Evolutionary conservation across 2,113 vertebrate species (phyloP), one percentile per base, ranked within the genome.

Genomic region (Prolemur simus): DNA sequence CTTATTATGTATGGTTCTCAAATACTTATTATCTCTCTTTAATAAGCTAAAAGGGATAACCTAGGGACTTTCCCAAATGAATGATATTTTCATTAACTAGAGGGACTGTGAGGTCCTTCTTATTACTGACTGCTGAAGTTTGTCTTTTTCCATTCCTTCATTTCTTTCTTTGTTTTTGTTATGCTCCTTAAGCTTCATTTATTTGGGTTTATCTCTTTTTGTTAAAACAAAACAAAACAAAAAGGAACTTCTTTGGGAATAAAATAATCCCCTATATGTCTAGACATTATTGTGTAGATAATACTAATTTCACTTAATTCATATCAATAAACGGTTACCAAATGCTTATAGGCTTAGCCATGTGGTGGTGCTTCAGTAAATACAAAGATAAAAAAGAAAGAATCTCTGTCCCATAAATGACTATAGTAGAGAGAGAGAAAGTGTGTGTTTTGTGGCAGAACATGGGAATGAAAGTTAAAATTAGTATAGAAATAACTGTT

Each of bases 221-320:
- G 29, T 91, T 89, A 83, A 91, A 80, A 71, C 23, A 63, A n/a
- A 29, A 8, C 4, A 68, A 60, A 68, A 39, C 9, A 83, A 71
- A 68, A 39, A 81, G 45, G 4, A 39, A 34, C 6, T 76, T 83
- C 52, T 54, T 39, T 47, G 32, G 10, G 21, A 20, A 37, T 95
- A 66, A 86, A 86, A 21, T 18, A 78, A 56, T 78, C 74, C 32
- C 42, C 9, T 49, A 1, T 27, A 11, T 82, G 13, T 5, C 66
- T 92, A 92, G 52, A 85, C 49, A 92, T 64, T 63, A 52, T 91
- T 92, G 68, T 54, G 29, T 76, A 71, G 29, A 32, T 77, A 69
- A 73, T 56, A 56, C 58, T 73, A 58, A 93, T 95, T 78, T 87
- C 14, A 84, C 77, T 93, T 91, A 83, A 93, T 87, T 78, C 25